Percentiles rank a stretch among this genome's conserved stretches.
Evolutionary conservation across 2,888 invertebrate genomes (phyloP).

Genomic region (Xestia rhomboidea): DNA sequence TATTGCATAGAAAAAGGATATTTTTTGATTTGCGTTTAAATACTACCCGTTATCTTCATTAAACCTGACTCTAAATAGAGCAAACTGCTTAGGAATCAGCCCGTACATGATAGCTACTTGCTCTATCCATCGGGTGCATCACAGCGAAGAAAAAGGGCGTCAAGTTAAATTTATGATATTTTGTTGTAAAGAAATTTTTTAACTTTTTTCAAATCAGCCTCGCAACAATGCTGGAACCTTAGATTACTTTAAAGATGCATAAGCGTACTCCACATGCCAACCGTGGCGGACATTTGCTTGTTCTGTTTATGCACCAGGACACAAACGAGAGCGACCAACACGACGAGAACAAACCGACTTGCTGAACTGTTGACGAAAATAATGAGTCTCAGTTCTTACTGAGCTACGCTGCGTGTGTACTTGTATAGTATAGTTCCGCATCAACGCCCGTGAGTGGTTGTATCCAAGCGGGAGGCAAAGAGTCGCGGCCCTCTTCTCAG

Average conservation of each 20-base stretch:
- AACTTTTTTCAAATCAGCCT: neutral
- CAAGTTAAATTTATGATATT: neutral
- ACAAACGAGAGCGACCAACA: slow-evolving; percentile 10
- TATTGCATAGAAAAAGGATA: too few relatives aligned
- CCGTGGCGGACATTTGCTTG: neutral
- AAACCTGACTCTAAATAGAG: neutral
- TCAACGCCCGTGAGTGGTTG: neutral
- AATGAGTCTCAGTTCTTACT: slow-evolving; percentile 9
- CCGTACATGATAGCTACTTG: neutral
- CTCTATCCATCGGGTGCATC: neutral
- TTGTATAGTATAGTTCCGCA: neutral
- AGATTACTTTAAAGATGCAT: neutral
- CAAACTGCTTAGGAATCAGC: neutral
- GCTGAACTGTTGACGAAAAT: slow-evolving; percentile 28
- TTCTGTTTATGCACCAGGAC: slow-evolving; percentile 26
- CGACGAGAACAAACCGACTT: slow-evolving; percentile 17
- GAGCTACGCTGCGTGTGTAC: neutral
- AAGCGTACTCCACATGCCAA: slow-evolving; percentile 24
- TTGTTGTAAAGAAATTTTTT: neutral
- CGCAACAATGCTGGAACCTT: neutral
- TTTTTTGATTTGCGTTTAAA: too few relatives aligned
- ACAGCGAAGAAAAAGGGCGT: neutral
- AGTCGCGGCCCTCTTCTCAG: neutral
- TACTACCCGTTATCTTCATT: neutral
- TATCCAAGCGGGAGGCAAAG: neutral